A percentile compares a stretch with the other conserved stretches of the same genome.
Conservation (phyloP, 2,888 invertebrate species). For the Volucella inanis region DNA sequence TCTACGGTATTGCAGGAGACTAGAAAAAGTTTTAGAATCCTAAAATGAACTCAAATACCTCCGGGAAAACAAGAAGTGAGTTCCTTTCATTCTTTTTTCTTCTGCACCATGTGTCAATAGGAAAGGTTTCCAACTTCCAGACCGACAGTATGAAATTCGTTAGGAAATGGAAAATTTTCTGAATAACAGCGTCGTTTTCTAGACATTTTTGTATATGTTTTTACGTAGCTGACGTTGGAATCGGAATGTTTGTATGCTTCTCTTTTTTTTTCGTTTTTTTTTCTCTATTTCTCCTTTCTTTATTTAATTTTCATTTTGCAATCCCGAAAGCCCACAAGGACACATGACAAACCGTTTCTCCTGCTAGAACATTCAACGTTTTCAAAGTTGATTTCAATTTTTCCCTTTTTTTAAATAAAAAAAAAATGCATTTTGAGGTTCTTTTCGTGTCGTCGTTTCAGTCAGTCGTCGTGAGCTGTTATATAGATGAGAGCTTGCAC, state of each 20-base stretch:
- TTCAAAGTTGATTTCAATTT: slow-evolving; percentile 23
- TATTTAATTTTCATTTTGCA: slow-evolving; percentile 70
- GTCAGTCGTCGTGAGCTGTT: slow-evolving; percentile 47
- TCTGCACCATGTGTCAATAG: slow-evolving; percentile 61
- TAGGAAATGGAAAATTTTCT: slow-evolving; percentile 73
- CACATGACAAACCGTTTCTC: slow-evolving; percentile 42
- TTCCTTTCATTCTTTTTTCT: slow-evolving; percentile 57
- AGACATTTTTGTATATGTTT: slow-evolving; percentile 48
- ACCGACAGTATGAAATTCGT: slow-evolving; percentile 54
- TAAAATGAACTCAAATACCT: slow-evolving; percentile 49
- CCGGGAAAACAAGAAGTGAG: slow-evolving; percentile 55
- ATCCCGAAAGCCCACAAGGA: slow-evolving; percentile 70
- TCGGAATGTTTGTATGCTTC: slow-evolving; percentile 8
- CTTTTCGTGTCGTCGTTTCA: slow-evolving; percentile 23
- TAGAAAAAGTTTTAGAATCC: slow-evolving; percentile 23
- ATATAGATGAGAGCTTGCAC: slow-evolving; percentile 6
- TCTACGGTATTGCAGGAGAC: background rate
- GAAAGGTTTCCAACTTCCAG: slow-evolving; percentile 37
- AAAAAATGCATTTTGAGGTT: slow-evolving; percentile 55
- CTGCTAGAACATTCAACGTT: slow-evolving; percentile 53
- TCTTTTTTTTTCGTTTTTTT: slow-evolving; percentile 6
- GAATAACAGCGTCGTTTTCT: slow-evolving; percentile 71
- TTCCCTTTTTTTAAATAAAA: background rate
- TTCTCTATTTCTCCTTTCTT: slow-evolving; percentile 31
- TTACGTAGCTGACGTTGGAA: slow-evolving; percentile 42